Evolutionary conservation across 2,888 invertebrate species (phyloP).

Genomic region (Pyrrhia umbra): DNA sequence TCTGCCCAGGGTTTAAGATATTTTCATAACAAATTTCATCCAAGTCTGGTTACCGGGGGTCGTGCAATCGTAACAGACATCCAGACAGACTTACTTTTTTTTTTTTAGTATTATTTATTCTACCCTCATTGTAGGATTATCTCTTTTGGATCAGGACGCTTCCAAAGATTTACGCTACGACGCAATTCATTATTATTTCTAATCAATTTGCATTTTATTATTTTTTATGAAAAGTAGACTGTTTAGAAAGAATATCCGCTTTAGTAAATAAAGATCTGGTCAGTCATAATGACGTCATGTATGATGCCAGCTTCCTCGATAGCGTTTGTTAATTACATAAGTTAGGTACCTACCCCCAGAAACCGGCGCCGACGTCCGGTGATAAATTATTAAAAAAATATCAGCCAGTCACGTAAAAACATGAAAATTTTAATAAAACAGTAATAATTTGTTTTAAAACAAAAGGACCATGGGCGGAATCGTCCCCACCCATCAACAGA

Average conservation of each 20-base stretch:
- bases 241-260: slow-evolving; percentile 5
- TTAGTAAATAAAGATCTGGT: slow-evolving; percentile 11
- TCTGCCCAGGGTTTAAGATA: too few species aligned
- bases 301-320: slow-evolving; percentile 8
- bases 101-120: background rate
- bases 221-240: background rate
- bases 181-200: background rate
- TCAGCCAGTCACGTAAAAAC: background rate
- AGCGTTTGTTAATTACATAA: slow-evolving; percentile 1
- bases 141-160: background rate
- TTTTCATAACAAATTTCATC: too few species aligned
- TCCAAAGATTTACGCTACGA: background rate
- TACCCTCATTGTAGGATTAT: background rate
- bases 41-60: too few species aligned
- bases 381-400: slow-evolving; percentile 7
- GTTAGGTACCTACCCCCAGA: slow-evolving; percentile 3
- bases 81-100: background rate
- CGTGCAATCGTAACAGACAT: too few species aligned
- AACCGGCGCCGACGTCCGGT: slow-evolving; percentile 15
- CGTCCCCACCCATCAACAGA: too few species aligned
- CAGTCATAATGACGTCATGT: slow-evolving; percentile 12
- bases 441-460: too few species aligned
- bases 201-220: background rate
- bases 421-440: too few species aligned
- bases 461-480: too few species aligned